These are phyloP conservation scores for Lemur catta DNA, from an alignment of 2,797 vertebrate species.

Conservation along the genomic window DNA sequence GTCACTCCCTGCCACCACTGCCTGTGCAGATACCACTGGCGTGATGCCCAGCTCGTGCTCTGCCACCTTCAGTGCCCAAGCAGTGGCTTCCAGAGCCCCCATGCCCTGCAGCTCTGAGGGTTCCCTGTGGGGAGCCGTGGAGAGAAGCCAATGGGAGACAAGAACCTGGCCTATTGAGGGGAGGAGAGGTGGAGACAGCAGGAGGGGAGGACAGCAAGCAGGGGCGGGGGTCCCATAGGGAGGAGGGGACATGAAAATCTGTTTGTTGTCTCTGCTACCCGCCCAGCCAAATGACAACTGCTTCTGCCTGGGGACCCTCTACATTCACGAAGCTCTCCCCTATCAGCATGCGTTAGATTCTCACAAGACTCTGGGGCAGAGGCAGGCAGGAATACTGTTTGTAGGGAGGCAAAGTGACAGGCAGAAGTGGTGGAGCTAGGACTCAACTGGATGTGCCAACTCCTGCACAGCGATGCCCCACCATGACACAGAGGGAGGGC, in stretches of 20 bases:
- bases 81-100: slow-evolving; percentile 84
- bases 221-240: not conserved
- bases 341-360: not conserved
- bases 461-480: not conserved
- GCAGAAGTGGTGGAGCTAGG: not conserved
- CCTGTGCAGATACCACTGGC: slow-evolving; percentile 89
- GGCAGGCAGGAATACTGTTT: not conserved
- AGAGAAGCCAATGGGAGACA: not conserved
- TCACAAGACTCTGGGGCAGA: not conserved
- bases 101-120: slow-evolving; percentile 84
- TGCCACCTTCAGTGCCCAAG: slow-evolving; percentile 87
- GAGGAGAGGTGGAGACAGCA: no score
- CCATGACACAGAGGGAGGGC: not conserved
- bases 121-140: slow-evolving; percentile 82
- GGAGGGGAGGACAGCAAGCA: fast-evolving
- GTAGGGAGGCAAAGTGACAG: no score
- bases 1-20: slow-evolving; percentile 87
- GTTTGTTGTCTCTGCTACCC: not conserved
- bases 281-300: not conserved
- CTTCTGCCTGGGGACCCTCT: not conserved
- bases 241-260: not conserved
- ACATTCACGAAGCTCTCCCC: not conserved
- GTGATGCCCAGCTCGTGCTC: slow-evolving; percentile 93
- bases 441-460: not conserved
- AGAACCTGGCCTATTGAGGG: not conserved